Evolutionary conservation across 1,140 invertebrate species (phyloP), one percentile per base, ranked within the genome.

Genomic region (Drosophila arawakana): DNA sequence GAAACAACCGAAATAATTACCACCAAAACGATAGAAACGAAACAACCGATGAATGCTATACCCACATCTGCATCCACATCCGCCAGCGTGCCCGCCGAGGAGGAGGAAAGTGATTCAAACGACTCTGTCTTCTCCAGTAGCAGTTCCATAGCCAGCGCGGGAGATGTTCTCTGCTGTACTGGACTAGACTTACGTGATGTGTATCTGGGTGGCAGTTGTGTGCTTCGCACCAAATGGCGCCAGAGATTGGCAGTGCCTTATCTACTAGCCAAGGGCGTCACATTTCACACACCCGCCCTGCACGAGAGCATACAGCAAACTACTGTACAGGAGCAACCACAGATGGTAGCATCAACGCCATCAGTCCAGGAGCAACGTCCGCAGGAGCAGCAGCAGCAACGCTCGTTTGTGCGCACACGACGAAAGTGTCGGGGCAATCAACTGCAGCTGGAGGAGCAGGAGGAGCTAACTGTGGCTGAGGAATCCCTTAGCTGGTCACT

Each of bases 221-320:
- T 98, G 94, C 97, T 98, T n/a, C 99, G 98, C 49, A 98, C 97
- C 15, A 92, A 84, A 34, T 99, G 98, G 98, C 95, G 98, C 86
- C 95, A 95, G 73, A 97, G 99, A 81, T 95, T 96, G 82, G 98
- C 98, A 43, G 98, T 98, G 90, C 98, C 98, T 50, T 96, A 96
- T 88, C 94, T 99, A 57, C 97, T 98, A 92, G 95, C 95, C 78
- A 95, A 96, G 89, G 96, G 96, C 46, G 98, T 99, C 73, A 97
- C 96, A 50, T 99, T 97, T 92, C 91, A 92, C 54, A 58, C 77
- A 0, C 92, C 92, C 0, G 76, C 84, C 0, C 66, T 92, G 15
- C 92, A 92, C 30, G 92, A 92, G 54, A 91, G 85, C 34, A 83
- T 92, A 7, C 77, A 76, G 46, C 57, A 76, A 34, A 3, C 34